Percentiles rank a stretch among this genome's conserved stretches.
phyloP scores from a whole-genome alignment of 2,888 invertebrate species.

The Lasioglossum oenotherae region DNA sequence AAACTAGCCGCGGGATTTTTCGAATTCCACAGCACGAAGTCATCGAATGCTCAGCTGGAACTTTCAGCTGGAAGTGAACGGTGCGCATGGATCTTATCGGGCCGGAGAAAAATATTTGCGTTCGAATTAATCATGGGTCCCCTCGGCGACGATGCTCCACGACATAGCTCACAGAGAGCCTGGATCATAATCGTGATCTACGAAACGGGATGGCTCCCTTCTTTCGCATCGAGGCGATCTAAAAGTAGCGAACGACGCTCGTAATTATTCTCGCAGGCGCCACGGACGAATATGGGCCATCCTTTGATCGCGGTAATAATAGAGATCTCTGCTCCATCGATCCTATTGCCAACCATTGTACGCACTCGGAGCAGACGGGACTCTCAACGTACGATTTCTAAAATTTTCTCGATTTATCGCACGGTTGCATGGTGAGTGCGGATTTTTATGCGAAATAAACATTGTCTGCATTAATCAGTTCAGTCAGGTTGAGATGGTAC shows the following conservation, averaged over 20 bases:
- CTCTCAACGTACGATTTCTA: too few species aligned
- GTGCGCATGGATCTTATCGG: conserved; percentile 47
- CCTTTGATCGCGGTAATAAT: background rate
- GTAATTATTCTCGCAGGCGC: conserved; percentile 28
- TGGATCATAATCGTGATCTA: conserved; percentile 47
- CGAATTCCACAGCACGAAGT: conserved; percentile 58
- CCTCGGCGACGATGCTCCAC: conserved; percentile 37
- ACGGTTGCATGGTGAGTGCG: too few species aligned
- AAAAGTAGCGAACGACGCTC: conserved; percentile 38
- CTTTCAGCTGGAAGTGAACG: conserved; percentile 41
- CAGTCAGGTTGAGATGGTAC: too few species aligned
- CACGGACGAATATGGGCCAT: background rate
- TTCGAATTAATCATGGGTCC: conserved; percentile 49
- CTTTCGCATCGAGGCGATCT: background rate
- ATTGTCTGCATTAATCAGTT: too few species aligned
- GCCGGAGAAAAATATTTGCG: conserved; percentile 50
- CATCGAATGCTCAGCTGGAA: conserved; percentile 37
- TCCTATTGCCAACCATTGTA: background rate
- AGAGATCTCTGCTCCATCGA: background rate
- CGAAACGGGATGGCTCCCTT: conserved; percentile 11
- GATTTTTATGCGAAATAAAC: too few species aligned
- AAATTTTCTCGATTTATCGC: too few species aligned
- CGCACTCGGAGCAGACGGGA: background rate
- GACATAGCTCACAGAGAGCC: conserved; percentile 10
- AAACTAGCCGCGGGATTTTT: conserved; percentile 58